Conservation (phyloP, 1,140 invertebrate genomes). For the Riptortus pedestris region DNA sequence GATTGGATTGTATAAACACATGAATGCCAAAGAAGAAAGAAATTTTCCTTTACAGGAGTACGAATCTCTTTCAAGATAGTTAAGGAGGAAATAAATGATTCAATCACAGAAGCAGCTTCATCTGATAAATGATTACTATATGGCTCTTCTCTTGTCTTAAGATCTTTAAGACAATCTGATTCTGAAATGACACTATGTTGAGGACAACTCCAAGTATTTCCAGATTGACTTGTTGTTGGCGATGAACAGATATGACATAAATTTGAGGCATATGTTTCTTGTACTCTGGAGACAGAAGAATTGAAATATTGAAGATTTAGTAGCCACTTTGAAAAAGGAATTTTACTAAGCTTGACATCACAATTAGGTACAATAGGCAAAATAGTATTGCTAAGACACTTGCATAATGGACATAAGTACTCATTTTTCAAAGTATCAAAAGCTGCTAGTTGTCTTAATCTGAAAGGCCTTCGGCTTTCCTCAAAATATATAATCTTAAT, state of each 20-base stretch:
- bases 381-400: slow-evolving; percentile 88
- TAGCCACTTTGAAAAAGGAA: too few species aligned
- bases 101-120: slow-evolving; percentile 49
- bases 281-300: too few species aligned
- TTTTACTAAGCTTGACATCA: too few species aligned
- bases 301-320: too few species aligned
- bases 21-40: too few species aligned
- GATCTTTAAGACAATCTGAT: too few species aligned
- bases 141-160: slow-evolving; percentile 54
- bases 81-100: too few species aligned
- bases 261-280: too few species aligned
- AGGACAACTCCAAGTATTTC: background rate
- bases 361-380: slow-evolving; percentile 80
- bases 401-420: slow-evolving; percentile 93
- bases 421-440: slow-evolving; percentile 87
- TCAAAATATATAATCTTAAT: slow-evolving; percentile 76
- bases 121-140: slow-evolving; percentile 40
- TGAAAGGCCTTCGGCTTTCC: slow-evolving; percentile 75
- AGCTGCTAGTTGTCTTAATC: slow-evolving; percentile 63
- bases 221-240: slow-evolving; percentile 29
- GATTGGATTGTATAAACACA: too few species aligned
- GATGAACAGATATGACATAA: slow-evolving; percentile 39
- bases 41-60: too few species aligned
- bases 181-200: too few species aligned
- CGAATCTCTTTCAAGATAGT: too few species aligned